A percentile compares a stretch with the other conserved stretches of the same genome.
These are phyloP conservation scores for Anoplius nigerrimus DNA, from an alignment of 2,888 invertebrate species.

Conservation along the genomic window DNA sequence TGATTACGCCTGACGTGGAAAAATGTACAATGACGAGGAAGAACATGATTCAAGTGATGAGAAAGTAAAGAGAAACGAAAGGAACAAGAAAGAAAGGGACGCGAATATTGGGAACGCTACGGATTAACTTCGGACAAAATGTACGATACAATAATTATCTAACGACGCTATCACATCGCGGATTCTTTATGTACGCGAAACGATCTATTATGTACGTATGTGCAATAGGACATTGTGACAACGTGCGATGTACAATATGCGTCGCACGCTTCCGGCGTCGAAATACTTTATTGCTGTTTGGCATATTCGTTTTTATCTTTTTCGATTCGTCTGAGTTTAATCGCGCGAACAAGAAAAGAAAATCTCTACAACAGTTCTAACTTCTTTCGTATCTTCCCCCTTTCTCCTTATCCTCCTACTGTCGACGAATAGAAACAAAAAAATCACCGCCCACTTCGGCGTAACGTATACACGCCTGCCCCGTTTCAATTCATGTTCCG, in stretches of 20 bases:
- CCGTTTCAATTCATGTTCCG: conserved; percentile 13
- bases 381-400: no score
- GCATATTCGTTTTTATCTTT: not conserved
- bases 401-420: no score
- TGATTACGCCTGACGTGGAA: conserved; percentile 20
- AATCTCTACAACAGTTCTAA: not conserved
- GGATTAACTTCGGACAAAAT: conserved; percentile 20
- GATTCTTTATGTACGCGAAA: not conserved
- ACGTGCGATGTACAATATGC: not conserved
- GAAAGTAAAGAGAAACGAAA: conserved; percentile 13
- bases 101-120: no score
- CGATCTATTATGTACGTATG: conserved; percentile 6
- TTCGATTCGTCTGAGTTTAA: no score
- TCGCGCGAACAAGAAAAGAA: not conserved
- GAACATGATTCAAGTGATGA: conserved; percentile 44
- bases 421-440: not conserved
- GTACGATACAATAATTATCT: conserved; percentile 20
- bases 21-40: conserved; percentile 42
- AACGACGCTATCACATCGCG: not conserved
- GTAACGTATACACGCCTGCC: no score
- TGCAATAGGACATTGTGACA: conserved; percentile 2
- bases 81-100: no score
- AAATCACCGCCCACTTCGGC: no score
- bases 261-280: not conserved
- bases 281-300: no score